These are phyloP conservation scores for Drosophila suboccidentalis DNA, from an alignment of 2,888 invertebrate species.

Conservation along the genomic window DNA sequence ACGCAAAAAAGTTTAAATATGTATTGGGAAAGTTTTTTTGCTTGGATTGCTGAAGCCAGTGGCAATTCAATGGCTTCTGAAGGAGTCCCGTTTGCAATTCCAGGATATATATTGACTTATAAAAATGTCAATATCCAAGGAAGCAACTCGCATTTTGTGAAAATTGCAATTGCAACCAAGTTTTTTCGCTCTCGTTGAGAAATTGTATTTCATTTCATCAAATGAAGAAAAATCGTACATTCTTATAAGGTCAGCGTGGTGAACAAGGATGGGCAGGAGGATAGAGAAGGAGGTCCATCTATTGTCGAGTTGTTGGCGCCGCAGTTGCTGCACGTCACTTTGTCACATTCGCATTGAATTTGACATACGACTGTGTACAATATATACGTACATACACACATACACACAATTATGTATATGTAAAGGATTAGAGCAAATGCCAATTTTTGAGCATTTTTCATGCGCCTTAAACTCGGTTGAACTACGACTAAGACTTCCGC, in stretches of 20 bases:
- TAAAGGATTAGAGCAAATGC: conserved; percentile 64
- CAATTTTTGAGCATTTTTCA: conserved; percentile 69
- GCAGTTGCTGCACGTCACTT: conserved; percentile 60
- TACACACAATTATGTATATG: conserved; percentile 3
- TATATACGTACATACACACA: neutral
- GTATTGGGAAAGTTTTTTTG: conserved; percentile 56
- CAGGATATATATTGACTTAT: conserved; percentile 77
- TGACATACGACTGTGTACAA: conserved; percentile 53
- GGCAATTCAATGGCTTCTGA: conserved; percentile 25
- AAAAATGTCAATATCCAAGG: conserved; percentile 75
- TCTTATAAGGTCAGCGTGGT: conserved; percentile 68
- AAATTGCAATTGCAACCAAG: conserved; percentile 74
- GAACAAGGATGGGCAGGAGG: conserved; percentile 8
- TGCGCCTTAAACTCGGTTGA: conserved; percentile 54
- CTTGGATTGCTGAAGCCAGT: conserved; percentile 17
- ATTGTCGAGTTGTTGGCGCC: conserved; percentile 67
- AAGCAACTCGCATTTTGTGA: conserved; percentile 48
- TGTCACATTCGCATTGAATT: conserved; percentile 70
- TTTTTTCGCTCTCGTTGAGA: conserved; percentile 65
- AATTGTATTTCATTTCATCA: conserved; percentile 81
- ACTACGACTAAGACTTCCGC: conserved; percentile 32
- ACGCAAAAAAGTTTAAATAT: conserved; percentile 51
- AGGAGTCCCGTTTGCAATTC: conserved; percentile 40
- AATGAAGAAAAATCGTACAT: conserved; percentile 81
- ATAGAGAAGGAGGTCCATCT: conserved; percentile 1